These are phyloP conservation scores for Trichonephila inaurata DNA, from an alignment of 1,140 invertebrate genomes.

Conservation along the genomic window DNA sequence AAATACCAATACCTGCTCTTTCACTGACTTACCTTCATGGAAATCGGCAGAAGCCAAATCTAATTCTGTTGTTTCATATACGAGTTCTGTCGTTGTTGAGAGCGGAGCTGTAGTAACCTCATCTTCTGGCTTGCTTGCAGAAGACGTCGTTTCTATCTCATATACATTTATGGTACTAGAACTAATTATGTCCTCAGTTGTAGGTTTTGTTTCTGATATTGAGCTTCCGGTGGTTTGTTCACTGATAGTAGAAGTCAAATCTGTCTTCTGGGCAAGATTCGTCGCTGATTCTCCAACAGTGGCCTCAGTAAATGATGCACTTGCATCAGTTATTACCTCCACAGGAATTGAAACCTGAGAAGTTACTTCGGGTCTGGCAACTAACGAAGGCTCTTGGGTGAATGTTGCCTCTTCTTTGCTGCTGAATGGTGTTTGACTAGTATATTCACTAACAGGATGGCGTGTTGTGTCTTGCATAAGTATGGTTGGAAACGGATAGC, in stretches of 20 bases:
- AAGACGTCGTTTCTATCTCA: background rate
- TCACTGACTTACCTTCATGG: slow-evolving; percentile 58
- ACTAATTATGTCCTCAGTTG: no score
- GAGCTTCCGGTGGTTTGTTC: background rate
- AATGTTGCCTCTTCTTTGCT: background rate
- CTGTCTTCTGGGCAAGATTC: background rate
- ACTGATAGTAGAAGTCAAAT: background rate
- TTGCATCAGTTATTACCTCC: background rate
- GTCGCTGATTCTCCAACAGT: background rate
- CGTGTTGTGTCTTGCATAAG: slow-evolving; percentile 25
- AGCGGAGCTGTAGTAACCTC: background rate
- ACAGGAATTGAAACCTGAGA: background rate
- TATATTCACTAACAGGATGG: background rate
- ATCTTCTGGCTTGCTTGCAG: background rate
- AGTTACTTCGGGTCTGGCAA: background rate
- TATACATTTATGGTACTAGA: no score
- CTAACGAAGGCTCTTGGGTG: background rate
- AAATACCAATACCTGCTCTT: background rate
- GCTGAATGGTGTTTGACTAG: background rate
- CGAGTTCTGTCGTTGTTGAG: background rate
- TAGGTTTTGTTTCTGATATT: background rate
- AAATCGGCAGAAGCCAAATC: slow-evolving; percentile 73
- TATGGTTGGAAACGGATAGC: slow-evolving; percentile 65
- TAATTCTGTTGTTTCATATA: slow-evolving; percentile 73
- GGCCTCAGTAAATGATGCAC: background rate